Evolutionary conservation across 37 sponge, comb jelly and placozoan species (phyloP), one percentile per base, ranked within the genome.

Genomic region (Aphrocallistes beatrix): DNA sequence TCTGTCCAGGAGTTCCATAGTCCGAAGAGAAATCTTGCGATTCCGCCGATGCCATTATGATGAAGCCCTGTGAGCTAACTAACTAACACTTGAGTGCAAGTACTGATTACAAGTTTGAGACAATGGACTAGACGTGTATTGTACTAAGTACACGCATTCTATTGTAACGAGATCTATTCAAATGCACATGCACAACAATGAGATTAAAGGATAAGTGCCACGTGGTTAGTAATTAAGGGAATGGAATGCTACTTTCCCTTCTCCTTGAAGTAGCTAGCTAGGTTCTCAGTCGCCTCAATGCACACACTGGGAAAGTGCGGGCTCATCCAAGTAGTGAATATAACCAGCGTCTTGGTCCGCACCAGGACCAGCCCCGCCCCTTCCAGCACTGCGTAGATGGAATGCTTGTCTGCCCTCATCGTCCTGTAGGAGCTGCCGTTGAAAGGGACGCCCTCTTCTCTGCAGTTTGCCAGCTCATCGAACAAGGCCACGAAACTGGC

Each of bases 291-390:
- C 9, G 93, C 88, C 83, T 94, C 97, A 0, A 92, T 94, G 88
- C 93, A 94, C 39, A 97, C 88, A 82, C 92, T 91, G 13, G 97
- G 88, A 85, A 48, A 86, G 93, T 94, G 94, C 39, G 89, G 82
- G 0, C 90, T 85, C 36, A 89, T 87, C 81, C 92, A 97, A 36
- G 89, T 91, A 16, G 91, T 92, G 82, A 86, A 90, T 8, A 97
- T 82, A 1, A 97, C 50, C 23, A 88, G 82, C 23, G 85, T 69
- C 19, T 75, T 88, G 23, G 94, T 97, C 82, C 51, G 87, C 1
- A 90, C 88, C 60, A 91, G 88, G 0, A 97, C 51, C 28, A 94
- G 87, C 0, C 97, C 97, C 34, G 89, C 89, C 17, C 81, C 84
- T 23, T 89, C 86, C 88, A 86, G 83, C 25, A 87, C 28, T 50